Base-by-base conservation (phyloP, 2,888 invertebrate genomes). In the Drosophila anceps region DNA sequence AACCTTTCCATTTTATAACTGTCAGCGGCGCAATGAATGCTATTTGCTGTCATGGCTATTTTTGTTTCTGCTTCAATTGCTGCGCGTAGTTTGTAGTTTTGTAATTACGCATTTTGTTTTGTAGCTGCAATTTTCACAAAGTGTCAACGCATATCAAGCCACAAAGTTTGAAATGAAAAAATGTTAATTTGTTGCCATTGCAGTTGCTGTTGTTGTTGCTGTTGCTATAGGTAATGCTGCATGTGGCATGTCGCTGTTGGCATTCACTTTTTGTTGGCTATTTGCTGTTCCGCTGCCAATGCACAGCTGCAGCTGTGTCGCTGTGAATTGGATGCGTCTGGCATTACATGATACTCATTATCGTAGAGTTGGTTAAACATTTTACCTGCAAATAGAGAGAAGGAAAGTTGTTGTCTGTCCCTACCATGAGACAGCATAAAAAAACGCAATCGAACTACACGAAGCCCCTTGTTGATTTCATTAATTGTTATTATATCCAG, bases 281-380 rank as follows among this genome's bases (percentile, higher is more conserved):
- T 33, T 50, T 8, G 50, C 50, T 20, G 50, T 50, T 44, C 57
- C 55, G 64, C 35, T 18, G 53, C 6, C 33, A 20, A 31, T 68
- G 69, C 73, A 79, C 74, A 79, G 71, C 80, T 75, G 84, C 57
- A 73, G 55, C 37, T 61, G n/a, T 48, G 53, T 53, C 51, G 44
- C 46, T 65, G 15, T 53, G 65, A 18, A 72, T 65, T 61, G 73
- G 46, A 76, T 67, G 66, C 79, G 66, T 70, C 77, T 82, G 72
- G 73, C 79, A 79, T 87, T 84, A 84, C 85, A 87, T 82, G 85
- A 81, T 72, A 74, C 73, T 81, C 83, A 84, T 84, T 84, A 85
- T 79, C 74, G 88, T 58, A 72, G 69, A 79, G 71, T 79, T 80
- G 70, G 69, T 69, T 63, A 31, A 73, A 61, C 75, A 72, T 78